Evolutionary conservation across 2,888 invertebrate species (phyloP), one percentile per base, ranked within the genome.

Genomic region (Phymatocera aterrima): DNA sequence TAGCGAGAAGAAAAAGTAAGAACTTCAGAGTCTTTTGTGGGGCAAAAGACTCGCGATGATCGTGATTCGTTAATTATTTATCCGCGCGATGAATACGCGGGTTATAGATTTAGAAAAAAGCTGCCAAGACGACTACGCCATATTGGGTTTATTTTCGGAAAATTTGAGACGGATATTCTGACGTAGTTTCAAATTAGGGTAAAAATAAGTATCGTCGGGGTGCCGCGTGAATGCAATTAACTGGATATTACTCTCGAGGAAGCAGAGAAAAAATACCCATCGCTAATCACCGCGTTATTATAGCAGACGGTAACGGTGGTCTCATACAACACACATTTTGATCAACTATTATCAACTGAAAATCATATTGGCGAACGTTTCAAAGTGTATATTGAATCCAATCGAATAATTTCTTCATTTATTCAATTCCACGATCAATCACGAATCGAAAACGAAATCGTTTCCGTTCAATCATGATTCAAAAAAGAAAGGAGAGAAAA

Each of bases 121-220:
- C 31, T 84, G 82, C 82, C 81, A 82, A 81, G 81, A 79, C 70
- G 70, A 77, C 82, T n/a, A n/a, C n/a, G n/a, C n/a, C n/a, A n/a
- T n/a, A 79, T 82, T 79, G 28, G 34, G 68, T 68, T 68, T 68
- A 68, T 46, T 68, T 68, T 24, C 18, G 21, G 24, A 68, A 43
- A 68, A 46, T 46, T 68, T 43, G 24, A 84, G 80, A 81, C 81
- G 79, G 81, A 82, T 83, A 83, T 81, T 79, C 68, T 79, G 81
- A 83, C 82, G 82, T 80, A 78, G 68, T 70, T 75, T 80, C 83
- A 77, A n/a, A 83, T 80, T 70, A 68, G 80, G 84, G 81, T 84
- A 85, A 87, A 88, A 88, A 88, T 87, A 88, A 72, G 85, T 80
- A 74, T n/a, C n/a, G n/a, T n/a, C 46, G 37, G 78, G 74, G 64